These are phyloP conservation scores for Lepidostoma basale DNA, from an alignment of 1,140 invertebrate genomes.

Conservation along the genomic window DNA sequence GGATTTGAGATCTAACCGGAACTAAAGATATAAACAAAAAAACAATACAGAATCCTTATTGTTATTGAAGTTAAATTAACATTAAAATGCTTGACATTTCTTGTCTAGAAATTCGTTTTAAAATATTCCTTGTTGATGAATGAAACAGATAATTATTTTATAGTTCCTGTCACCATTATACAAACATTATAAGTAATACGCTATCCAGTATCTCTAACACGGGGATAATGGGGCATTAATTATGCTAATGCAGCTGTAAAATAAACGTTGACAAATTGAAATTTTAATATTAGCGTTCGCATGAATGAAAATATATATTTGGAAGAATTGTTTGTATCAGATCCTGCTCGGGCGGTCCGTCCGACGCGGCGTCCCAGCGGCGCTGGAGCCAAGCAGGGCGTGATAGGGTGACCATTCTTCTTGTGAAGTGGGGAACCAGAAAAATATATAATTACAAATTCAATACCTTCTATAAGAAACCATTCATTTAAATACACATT, in stretches of 20 bases:
- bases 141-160: neutral
- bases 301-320: constrained; percentile 19
- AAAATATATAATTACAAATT: neutral
- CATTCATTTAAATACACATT: too few species aligned
- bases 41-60: too few species aligned
- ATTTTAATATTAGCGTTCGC: neutral
- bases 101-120: too few species aligned
- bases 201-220: neutral
- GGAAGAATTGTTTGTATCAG: neutral
- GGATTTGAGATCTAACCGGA: too few species aligned
- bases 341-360: constrained; percentile 23
- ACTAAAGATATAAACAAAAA: too few species aligned
- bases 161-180: neutral
- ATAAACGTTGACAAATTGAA: constrained; percentile 19
- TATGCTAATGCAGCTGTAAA: constrained; percentile 1
- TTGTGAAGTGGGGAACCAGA: neutral
- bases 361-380: too few species aligned
- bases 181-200: too few species aligned
- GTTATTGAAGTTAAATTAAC: too few species aligned
- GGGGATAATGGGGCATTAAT: constrained; percentile 3
- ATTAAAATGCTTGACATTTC: too few species aligned
- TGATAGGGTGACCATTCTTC: constrained; percentile 1
- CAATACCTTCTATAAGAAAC: neutral
- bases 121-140: too few species aligned
- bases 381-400: too few species aligned